phyloP scores from a whole-genome alignment of 2,113 vertebrate genomes.

The Sebastes schlegelii region DNA sequence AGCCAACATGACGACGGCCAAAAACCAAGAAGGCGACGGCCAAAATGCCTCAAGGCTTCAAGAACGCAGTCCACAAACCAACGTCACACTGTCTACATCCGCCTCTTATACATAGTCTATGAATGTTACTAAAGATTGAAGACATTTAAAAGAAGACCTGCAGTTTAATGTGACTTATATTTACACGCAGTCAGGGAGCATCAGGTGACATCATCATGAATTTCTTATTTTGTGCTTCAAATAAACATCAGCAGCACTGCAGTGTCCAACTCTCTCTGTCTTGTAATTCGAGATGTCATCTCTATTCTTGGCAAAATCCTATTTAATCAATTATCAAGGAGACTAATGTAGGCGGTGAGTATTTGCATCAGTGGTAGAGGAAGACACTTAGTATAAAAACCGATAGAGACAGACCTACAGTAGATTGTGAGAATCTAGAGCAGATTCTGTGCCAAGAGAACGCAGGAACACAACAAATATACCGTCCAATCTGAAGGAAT shows the following conservation, averaged over 20 bases:
- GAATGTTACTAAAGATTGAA: background rate
- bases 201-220: too few relatives aligned
- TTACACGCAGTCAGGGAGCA: background rate
- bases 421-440: background rate
- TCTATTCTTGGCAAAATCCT: background rate
- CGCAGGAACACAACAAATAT: background rate
- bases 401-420: background rate
- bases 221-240: background rate
- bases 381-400: background rate
- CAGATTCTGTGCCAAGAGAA: background rate
- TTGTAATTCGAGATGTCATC: background rate
- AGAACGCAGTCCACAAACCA: too few relatives aligned
- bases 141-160: background rate
- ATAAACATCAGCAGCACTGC: background rate
- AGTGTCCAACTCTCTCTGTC: background rate
- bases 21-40: too few relatives aligned
- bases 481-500: background rate
- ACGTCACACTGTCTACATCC: too few relatives aligned
- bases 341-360: background rate
- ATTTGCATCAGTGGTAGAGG: background rate
- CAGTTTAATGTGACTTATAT: background rate
- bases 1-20: too few relatives aligned
- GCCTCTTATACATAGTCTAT: too few relatives aligned
- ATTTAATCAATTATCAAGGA: background rate
- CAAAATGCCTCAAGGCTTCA: too few relatives aligned